phyloP scores from a whole-genome alignment of 2,888 invertebrate species.

The Cryptocephalus moraei region DNA sequence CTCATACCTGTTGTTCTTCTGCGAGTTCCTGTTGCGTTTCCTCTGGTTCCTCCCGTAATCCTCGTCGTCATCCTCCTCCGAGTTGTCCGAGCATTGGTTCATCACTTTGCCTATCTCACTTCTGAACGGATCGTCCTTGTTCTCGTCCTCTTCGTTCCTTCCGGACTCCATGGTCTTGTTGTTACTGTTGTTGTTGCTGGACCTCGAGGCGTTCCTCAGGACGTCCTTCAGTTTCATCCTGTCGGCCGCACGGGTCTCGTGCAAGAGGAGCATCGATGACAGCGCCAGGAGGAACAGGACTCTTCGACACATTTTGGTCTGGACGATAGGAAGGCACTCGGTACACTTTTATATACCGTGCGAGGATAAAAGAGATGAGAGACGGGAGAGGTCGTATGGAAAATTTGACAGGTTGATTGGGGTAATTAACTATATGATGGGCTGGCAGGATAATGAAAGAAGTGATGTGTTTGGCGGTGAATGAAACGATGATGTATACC shows the following conservation, averaged over 20 bases:
- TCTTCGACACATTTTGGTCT: too few relatives aligned
- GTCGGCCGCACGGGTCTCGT: background rate
- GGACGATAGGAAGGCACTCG: too few relatives aligned
- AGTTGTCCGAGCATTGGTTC: background rate
- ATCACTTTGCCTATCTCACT: background rate
- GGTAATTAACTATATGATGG: too few relatives aligned
- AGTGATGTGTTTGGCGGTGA: too few relatives aligned
- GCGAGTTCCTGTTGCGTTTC: background rate
- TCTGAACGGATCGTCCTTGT: background rate
- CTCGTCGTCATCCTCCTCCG: too few relatives aligned
- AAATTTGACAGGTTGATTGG: background rate
- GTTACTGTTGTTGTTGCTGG: background rate
- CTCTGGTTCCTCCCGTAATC: too few relatives aligned
- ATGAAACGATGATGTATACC: too few relatives aligned
- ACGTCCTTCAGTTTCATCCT: conserved; percentile 17
- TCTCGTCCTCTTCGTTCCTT: conserved; percentile 3
- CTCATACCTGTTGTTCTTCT: background rate
- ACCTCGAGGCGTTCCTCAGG: conserved; percentile 13
- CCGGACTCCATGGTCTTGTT: background rate
- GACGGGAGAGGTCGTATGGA: background rate
- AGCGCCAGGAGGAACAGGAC: too few relatives aligned
- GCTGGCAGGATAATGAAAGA: too few relatives aligned
- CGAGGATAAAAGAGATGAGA: background rate
- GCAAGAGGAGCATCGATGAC: too few relatives aligned
- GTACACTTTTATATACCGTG: too few relatives aligned